These are phyloP conservation scores for Pachyuromys duprasi DNA, from an alignment of 2,797 vertebrate genomes.

Conservation along the genomic window DNA sequence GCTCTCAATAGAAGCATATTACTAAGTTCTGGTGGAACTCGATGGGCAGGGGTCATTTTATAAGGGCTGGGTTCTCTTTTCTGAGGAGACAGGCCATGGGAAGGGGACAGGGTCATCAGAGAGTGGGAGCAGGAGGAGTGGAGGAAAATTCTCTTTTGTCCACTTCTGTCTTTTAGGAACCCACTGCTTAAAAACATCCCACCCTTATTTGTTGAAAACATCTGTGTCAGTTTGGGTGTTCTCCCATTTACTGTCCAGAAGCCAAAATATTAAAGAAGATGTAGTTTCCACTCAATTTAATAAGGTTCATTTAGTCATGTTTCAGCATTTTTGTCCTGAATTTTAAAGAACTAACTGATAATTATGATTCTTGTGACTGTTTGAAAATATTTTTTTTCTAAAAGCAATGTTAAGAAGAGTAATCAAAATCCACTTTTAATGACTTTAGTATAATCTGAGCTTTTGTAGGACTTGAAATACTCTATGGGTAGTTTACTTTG, in stretches of 20 bases:
- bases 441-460: conserved; percentile 57
- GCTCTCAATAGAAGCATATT: no score
- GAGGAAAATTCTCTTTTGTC: not conserved
- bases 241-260: not conserved
- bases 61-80: no score
- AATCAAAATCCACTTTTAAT: conserved; percentile 74
- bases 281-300: conserved; percentile 6
- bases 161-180: not conserved
- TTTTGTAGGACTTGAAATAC: conserved; percentile 73
- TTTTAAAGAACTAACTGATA: conserved; percentile 29
- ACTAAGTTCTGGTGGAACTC: no score
- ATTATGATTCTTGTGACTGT: not conserved
- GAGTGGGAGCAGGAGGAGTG: no score
- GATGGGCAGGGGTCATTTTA: no score
- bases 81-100: no score
- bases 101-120: no score
- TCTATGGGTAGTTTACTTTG: conserved; percentile 52
- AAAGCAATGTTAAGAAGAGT: conserved; percentile 73
- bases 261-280: not conserved
- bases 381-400: not conserved
- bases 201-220: not conserved
- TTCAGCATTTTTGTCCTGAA: not conserved
- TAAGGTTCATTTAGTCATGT: not conserved
- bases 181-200: not conserved
- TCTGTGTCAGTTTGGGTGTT: not conserved